A percentile compares a stretch with the other conserved stretches of the same genome.
These are phyloP conservation scores for Sylvietta virens DNA, from an alignment of 2,113 vertebrate genomes.

Conservation along the genomic window DNA sequence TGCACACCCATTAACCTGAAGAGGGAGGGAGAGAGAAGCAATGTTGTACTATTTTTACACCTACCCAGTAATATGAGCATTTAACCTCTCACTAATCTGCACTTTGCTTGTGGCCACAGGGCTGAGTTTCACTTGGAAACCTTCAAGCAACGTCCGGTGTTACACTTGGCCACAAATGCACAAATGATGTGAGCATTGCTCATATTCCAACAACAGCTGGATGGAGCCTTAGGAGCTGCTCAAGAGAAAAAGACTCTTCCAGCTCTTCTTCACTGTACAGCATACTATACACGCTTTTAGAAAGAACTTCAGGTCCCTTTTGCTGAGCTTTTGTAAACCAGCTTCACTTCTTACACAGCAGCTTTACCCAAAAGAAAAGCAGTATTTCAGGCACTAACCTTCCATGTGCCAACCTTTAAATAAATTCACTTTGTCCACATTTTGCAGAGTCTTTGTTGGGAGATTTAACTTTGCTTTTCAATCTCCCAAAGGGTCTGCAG, in stretches of 20 bases:
- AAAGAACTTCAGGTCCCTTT: not conserved
- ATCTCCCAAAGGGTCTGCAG: not conserved
- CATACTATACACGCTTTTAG: not conserved
- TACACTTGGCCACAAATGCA: not conserved
- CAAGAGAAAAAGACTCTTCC: not conserved
- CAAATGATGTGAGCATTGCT: rapidly evolving
- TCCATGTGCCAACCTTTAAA: not conserved
- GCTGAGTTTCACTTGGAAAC: not conserved
- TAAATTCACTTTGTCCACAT: not conserved
- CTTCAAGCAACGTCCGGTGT: not conserved
- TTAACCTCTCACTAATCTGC: not conserved
- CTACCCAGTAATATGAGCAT: not conserved
- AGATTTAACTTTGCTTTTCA: not conserved
- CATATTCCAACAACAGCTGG: not conserved
- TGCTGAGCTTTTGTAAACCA: not conserved
- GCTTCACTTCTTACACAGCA: not conserved
- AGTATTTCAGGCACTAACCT: not conserved
- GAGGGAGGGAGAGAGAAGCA: not conserved
- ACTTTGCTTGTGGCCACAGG: not conserved
- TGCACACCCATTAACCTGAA: not conserved
- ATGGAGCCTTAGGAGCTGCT: not conserved
- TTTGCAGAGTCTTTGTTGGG: not conserved
- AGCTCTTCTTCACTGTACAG: not conserved
- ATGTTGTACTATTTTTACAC: not conserved
- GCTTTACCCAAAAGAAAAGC: not conserved